Conservation (phyloP, 2,888 invertebrate genomes). For the Leptopilina myrica region DNA sequence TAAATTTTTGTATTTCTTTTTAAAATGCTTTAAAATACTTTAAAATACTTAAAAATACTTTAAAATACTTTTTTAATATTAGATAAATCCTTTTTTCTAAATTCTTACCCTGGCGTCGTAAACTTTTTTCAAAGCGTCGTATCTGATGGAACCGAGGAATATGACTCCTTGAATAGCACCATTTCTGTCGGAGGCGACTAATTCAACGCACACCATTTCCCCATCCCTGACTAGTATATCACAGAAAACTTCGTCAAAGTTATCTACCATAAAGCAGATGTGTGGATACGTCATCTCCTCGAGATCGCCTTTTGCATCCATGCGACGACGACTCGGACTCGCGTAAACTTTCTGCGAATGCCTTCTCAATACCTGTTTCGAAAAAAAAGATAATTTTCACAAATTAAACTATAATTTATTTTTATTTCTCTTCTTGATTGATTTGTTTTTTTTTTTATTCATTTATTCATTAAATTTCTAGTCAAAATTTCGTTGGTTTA, state of each 20-base stretch:
- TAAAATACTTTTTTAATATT: no score
- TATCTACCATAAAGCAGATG: conserved; percentile 99
- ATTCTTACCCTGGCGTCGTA: conserved; percentile 93
- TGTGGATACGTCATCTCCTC: conserved; percentile 99
- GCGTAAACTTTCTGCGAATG: conserved; percentile 90
- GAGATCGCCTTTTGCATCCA: conserved; percentile 98
- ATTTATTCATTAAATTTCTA: no score
- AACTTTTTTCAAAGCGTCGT: conserved; percentile 97
- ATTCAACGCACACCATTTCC: conserved; percentile 99
- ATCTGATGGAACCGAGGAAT: conserved; percentile 97
- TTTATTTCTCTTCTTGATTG: no score
- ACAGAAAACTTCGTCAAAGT: conserved; percentile 99
- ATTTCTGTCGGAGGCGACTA: conserved; percentile 94
- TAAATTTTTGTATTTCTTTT: background rate
- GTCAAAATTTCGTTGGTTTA: no score
- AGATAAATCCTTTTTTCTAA: conserved; percentile 50
- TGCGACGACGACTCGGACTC: conserved; percentile 96
- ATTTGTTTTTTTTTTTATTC: no score
- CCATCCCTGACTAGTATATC: conserved; percentile 98
- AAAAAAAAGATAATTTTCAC: conserved; percentile 4
- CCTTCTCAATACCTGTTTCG: conserved; percentile 70
- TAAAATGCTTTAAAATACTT: no score
- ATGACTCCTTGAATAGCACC: conserved; percentile 93
- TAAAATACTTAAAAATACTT: no score
- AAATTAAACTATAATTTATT: background rate